These are phyloP conservation scores for Baronia brevicornis DNA, from an alignment of 2,888 invertebrate genomes.

Conservation along the genomic window DNA sequence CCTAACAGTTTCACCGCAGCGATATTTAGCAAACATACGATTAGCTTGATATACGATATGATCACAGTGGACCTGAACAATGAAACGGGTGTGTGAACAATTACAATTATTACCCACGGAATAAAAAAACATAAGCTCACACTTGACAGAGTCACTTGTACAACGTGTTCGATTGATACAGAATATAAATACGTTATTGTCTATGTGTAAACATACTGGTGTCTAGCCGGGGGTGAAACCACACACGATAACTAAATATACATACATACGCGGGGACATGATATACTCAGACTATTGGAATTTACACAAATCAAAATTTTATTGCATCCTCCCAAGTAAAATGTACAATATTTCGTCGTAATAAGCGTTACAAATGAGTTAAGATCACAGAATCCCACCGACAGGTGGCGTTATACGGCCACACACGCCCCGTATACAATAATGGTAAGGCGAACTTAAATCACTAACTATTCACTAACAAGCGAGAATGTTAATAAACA, in stretches of 20 bases:
- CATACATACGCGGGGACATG: conserved; percentile 44
- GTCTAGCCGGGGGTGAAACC: conserved; percentile 29
- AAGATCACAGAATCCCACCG: conserved; percentile 30
- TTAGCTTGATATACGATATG: conserved; percentile 14
- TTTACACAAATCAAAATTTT: conserved; percentile 43
- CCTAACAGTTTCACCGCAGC: conserved; percentile 43
- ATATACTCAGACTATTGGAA: conserved; percentile 45
- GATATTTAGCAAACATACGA: conserved; percentile 12
- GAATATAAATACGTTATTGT: too few species aligned
- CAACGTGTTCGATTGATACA: conserved; percentile 35
- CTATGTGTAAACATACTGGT: too few species aligned
- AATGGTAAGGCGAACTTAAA: too few species aligned
- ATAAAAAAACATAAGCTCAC: too few species aligned
- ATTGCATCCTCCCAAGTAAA: conserved; percentile 70
- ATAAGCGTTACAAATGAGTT: conserved; percentile 14
- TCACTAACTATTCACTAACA: too few species aligned
- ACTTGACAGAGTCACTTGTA: conserved; percentile 40
- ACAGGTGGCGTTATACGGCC: conserved; percentile 12
- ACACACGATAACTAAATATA: conserved; percentile 41
- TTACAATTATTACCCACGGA: conserved; percentile 22
- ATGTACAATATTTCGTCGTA: conserved; percentile 29
- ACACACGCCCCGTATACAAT: conserved; percentile 6
- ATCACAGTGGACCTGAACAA: conserved; percentile 16
- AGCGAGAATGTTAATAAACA: conserved; percentile 4
- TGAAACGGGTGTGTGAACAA: conserved; percentile 13